Conservation (phyloP, 1,140 invertebrate species). For the Babylonia areolata region DNA sequence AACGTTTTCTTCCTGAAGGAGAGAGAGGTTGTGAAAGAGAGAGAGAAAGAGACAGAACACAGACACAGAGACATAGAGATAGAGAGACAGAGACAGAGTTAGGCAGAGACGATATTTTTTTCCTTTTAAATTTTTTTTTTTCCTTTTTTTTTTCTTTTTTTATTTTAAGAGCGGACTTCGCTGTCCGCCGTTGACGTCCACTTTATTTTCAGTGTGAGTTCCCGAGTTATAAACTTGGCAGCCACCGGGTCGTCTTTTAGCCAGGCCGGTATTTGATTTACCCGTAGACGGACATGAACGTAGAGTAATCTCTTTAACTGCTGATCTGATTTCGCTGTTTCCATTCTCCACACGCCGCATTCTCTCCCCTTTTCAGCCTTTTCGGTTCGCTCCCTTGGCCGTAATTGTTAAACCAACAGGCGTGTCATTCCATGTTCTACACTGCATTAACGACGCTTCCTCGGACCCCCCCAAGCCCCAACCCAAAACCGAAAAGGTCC, state of each 20-base stretch:
- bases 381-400: background rate
- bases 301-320: conserved; percentile 25
- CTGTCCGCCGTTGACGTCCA: background rate
- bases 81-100: no score
- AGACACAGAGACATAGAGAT: no score
- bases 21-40: no score
- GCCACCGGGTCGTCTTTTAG: conserved; percentile 22
- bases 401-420: conserved; percentile 38
- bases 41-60: no score
- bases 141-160: no score
- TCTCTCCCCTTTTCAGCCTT: conserved; percentile 26
- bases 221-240: conserved; percentile 3
- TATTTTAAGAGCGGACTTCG: no score
- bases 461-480: background rate
- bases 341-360: conserved; percentile 34
- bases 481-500: conserved; percentile 15
- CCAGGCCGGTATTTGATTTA: conserved; percentile 2
- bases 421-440: conserved; percentile 28
- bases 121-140: no score
- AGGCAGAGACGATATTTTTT: no score
- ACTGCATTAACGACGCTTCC: background rate
- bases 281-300: background rate
- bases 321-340: conserved; percentile 37
- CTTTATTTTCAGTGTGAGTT: background rate
- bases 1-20: no score